Base-by-base conservation (phyloP, 2,888 invertebrate genomes). In the Habrosyne pyritoides region DNA sequence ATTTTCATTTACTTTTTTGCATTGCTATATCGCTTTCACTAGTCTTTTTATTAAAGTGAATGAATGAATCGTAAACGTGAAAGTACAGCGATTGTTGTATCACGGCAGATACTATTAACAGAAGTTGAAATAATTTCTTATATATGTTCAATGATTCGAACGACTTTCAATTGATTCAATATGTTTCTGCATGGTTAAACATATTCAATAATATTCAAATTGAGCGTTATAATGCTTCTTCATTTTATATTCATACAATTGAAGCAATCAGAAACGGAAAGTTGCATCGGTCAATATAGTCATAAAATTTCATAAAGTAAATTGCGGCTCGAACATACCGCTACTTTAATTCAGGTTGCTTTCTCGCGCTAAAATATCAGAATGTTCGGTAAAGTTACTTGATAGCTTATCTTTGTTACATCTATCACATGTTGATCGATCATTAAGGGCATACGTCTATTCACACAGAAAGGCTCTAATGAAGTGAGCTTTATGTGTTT, bases 1-100 rank as follows among this genome's bases (percentile, higher is more conserved):
- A 88, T 90, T 90, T 91, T 89, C 87, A 86, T 89, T 87, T 81
- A 77, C 75, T 83, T 91, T 89, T 91, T 91, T 89, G 82, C 87
- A 87, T 81, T 75, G 74, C 84, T 78, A 84, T 91, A 90, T 87
- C 88, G 81, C 91, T 92, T 92, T 92, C 91, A 91, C 91, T 90
- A 66, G 65, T 80, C 81, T 87, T 89, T 87, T 91, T 84, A 86
- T 86, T 72, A 80, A 83, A 71, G 67, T 71, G 79, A 86, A 87
- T 86, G 84, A 90, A 87, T 84, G 84, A 82, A 79, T 86, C 83
- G 79, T 80, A 83, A 86, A 84, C 86, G 90, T 83, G 92, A 92
- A 92, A 91, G 91, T 91, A 78, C 81, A 75, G 75, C 84, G 79
- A 87, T 87, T 85, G 82, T 84, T 81, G 73, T 80, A 64, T 71